phyloP scores from a whole-genome alignment of 2,113 vertebrate genomes.

The Gnathonemus echidnorhynchus region DNA sequence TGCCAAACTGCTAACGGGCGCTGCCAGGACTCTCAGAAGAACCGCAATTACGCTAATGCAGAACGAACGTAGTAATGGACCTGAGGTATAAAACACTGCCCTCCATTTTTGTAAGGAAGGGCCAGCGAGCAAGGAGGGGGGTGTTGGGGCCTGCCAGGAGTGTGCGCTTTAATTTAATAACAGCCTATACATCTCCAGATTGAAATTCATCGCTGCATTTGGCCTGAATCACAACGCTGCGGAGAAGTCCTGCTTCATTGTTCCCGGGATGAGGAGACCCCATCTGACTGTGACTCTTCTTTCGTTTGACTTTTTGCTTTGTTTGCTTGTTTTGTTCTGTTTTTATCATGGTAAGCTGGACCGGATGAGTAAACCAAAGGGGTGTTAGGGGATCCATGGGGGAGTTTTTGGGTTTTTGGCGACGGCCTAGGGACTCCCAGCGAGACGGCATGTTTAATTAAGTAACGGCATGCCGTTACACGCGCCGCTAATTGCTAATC shows the following conservation, averaged over 20 bases:
- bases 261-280: background rate
- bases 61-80: background rate
- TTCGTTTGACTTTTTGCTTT: background rate
- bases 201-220: background rate
- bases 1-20: background rate
- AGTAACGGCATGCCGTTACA: background rate
- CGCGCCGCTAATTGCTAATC: background rate
- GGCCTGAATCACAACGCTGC: background rate
- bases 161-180: background rate
- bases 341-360: background rate
- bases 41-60: background rate
- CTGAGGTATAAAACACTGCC: background rate
- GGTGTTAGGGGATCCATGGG: background rate
- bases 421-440: background rate
- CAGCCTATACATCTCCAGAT: background rate
- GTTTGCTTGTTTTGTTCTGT: background rate
- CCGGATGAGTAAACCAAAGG: background rate
- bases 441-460: background rate
- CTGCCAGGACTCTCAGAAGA: background rate
- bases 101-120: background rate
- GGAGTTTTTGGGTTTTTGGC: background rate
- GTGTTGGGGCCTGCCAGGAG: too few relatives aligned
- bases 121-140: background rate
- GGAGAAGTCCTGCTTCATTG: background rate
- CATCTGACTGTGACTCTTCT: background rate